phyloP scores from a whole-genome alignment of 2,113 vertebrate species.

The Eublepharis macularius region DNA sequence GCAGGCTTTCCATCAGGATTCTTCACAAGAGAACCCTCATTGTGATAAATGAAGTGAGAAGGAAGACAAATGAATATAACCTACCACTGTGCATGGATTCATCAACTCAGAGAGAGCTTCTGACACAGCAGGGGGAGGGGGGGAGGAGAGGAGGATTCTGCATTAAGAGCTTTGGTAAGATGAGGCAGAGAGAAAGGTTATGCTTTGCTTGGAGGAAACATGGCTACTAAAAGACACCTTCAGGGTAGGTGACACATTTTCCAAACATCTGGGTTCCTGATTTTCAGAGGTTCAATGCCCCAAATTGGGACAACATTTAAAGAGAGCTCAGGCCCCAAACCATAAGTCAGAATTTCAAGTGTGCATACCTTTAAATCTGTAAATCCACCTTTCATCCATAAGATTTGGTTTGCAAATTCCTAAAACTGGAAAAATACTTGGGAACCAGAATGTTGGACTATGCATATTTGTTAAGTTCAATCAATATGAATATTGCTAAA shows the following conservation, averaged over 20 bases:
- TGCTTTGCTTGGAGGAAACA: neutral
- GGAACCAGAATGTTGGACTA: neutral
- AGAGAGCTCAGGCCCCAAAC: neutral
- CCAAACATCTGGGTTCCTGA: neutral
- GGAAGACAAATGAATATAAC: constrained; percentile 68
- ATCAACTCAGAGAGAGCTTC: constrained; percentile 51
- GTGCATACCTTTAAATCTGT: neutral
- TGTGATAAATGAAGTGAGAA: constrained; percentile 70
- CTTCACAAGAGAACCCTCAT: constrained; percentile 49
- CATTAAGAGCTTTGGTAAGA: constrained; percentile 20
- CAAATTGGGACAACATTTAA: neutral
- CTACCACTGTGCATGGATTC: constrained; percentile 51
- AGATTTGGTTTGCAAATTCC: neutral
- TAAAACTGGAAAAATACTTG: neutral
- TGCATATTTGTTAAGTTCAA: neutral
- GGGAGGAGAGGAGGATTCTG: neutral
- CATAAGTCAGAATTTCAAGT: neutral
- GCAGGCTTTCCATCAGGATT: constrained; percentile 58
- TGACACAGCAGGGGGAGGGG: constrained; percentile 26
- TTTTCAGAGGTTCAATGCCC: constrained; percentile 2
- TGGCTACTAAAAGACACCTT: constrained; percentile 17
- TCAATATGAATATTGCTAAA: neutral
- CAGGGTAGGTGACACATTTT: constrained; percentile 9
- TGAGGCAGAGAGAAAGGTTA: constrained; percentile 24
- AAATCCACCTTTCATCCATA: neutral